A percentile compares a stretch with the other conserved stretches of the same genome.
Conservation (phyloP, 2,113 vertebrate genomes). For the Sinocyclocheilus grahami region DNA sequence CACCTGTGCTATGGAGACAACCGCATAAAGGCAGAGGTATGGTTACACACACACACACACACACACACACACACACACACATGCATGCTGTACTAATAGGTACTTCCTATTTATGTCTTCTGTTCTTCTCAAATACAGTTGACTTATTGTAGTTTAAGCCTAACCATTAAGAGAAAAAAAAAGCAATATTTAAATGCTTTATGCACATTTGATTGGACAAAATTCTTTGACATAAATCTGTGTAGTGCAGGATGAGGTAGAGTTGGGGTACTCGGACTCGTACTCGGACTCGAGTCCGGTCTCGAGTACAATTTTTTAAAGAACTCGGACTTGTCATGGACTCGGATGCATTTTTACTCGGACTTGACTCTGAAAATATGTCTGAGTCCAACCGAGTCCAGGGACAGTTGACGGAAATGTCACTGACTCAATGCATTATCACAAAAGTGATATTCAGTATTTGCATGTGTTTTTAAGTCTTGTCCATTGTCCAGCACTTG, state of each 20-base stretch:
- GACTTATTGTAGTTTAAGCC: background rate
- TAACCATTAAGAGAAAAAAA: background rate
- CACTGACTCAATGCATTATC: too few species aligned
- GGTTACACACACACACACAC: background rate
- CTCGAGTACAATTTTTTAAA: too few species aligned
- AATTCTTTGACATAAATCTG: background rate
- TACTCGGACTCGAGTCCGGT: too few species aligned
- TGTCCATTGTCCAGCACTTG: too few species aligned
- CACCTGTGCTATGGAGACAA: slow-evolving; percentile 93
- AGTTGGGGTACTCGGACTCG: too few species aligned
- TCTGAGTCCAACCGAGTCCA: too few species aligned
- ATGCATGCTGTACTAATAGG: background rate
- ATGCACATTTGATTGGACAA: background rate
- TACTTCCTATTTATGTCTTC: background rate
- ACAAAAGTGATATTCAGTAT: too few species aligned
- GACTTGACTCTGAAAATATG: too few species aligned
- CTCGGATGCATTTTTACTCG: too few species aligned
- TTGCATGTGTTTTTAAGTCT: too few species aligned
- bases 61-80: background rate
- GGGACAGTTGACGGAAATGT: too few species aligned
- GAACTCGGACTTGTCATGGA: too few species aligned
- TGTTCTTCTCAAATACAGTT: background rate
- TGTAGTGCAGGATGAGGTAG: background rate
- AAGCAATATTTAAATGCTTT: background rate
- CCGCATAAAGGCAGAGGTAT: slow-evolving; percentile 89